Base-by-base conservation (phyloP, 2,888 invertebrate genomes). In the Cactoblastis cactorum region DNA sequence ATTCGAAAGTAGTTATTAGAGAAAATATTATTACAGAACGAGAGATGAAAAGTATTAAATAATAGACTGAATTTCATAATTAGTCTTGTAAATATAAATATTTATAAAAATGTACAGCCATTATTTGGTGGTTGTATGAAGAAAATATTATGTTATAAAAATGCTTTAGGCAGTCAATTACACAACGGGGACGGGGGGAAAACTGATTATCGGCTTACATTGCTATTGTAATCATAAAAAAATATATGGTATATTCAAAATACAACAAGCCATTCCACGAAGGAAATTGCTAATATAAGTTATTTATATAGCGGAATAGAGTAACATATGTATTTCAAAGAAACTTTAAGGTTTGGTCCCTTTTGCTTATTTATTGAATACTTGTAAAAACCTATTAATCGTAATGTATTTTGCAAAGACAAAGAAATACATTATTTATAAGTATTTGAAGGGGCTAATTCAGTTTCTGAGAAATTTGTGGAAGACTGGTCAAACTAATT, bases 31-130 rank as follows among this genome's bases (percentile, higher is more conserved):
- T 61, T 50, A 61, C 59, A 54, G 52, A 61, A 60, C 59, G 46
- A 61, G 59, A 62, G 43, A 55, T 59, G 50, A 64, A 67, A 51
- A 79, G 77, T 81, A 79, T 79, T 80, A 75, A 72, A 78, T 66
- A 66, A 83, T 83, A 83, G 83, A 83, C 83, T 83, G 83, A 83
- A 74, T 71, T 77, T 57, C 58, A 65, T 69, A 58, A 69, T 65
- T 74, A 72, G 68, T 71, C 71, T 66, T 82, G 77, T 83, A 77
- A 55, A 79, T 76, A 79, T 61, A n/a, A 58, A 65, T 58, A 56
- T 61, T 59, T 48, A 47, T 53, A 50, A 57, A n/a, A 41, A 52
- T 55, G 49, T 62, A 53, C 56, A 59, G 53, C 53, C 56, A 53
- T 49, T 52, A 49, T 52, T 51, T 59, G 38, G 37, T 19, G 56